Evolutionary conservation across 2,888 invertebrate genomes (phyloP).

Genomic region (Periphyllus acericola): DNA sequence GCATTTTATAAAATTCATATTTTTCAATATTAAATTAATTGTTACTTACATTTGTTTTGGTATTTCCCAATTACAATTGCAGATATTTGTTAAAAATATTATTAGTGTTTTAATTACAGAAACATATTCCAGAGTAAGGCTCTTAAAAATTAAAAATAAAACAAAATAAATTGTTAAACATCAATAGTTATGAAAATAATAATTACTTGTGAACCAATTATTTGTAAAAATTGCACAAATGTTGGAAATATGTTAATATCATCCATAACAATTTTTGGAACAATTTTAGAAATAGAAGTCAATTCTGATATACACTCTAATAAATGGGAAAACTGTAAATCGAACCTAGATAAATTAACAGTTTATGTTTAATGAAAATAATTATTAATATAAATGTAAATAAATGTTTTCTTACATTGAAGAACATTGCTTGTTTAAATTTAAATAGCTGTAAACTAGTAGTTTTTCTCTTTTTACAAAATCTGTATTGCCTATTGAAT

Average conservation of each 20-base stretch:
- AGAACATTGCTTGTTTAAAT: slow-evolving; percentile 3
- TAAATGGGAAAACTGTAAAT: slow-evolving; percentile 52
- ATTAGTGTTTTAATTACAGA: slow-evolving; percentile 36
- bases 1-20: too few species aligned
- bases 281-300: slow-evolving; percentile 38
- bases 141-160: slow-evolving; percentile 19
- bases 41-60: slow-evolving; percentile 41
- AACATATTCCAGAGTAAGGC: slow-evolving; percentile 41
- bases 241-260: slow-evolving; percentile 36
- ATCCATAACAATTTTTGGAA: slow-evolving; percentile 41
- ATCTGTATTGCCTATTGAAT: slow-evolving; percentile 17
- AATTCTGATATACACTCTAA: slow-evolving; percentile 54
- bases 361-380: background rate
- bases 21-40: background rate
- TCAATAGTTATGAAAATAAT: background rate
- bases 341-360: slow-evolving; percentile 28
- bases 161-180: background rate
- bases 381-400: background rate
- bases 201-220: slow-evolving; percentile 55
- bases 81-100: slow-evolving; percentile 50
- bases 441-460: slow-evolving; percentile 51
- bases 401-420: slow-evolving; percentile 9
- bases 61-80: slow-evolving; percentile 31
- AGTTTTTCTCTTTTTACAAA: slow-evolving; percentile 55
- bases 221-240: slow-evolving; percentile 51